Conservation (phyloP, 1,140 invertebrate genomes). For the Drosophila willistoni region DNA sequence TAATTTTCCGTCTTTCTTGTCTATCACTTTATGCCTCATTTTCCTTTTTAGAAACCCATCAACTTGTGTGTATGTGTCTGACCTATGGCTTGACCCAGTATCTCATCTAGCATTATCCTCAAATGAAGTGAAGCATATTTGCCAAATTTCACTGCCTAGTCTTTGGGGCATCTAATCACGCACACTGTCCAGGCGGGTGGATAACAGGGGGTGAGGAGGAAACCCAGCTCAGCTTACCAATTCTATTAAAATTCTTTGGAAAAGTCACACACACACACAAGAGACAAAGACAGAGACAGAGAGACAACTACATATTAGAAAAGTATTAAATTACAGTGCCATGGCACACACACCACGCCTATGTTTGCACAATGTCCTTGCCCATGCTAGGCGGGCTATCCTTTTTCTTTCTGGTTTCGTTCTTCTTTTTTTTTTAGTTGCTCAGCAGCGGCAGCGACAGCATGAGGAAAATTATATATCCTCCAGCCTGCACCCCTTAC, state of each 20-base stretch:
- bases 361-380: constrained; percentile 74
- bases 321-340: constrained; percentile 75
- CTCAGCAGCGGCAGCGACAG: not conserved
- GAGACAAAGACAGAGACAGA: not conserved
- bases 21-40: not conserved
- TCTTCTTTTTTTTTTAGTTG: constrained; percentile 19
- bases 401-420: constrained; percentile 22
- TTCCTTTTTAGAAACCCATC: not conserved
- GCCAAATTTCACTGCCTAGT: constrained; percentile 61
- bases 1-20: not conserved
- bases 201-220: not conserved
- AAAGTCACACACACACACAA: constrained; percentile 54
- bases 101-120: constrained; percentile 8
- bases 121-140: constrained; percentile 47
- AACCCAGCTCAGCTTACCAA: constrained; percentile 71
- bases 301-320: constrained; percentile 75
- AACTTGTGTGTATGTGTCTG: not conserved
- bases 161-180: constrained; percentile 72
- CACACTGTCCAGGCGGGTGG: not conserved
- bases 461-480: constrained; percentile 73
- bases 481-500: constrained; percentile 28
- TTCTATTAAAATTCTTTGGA: constrained; percentile 77
- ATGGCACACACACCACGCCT: constrained; percentile 68
- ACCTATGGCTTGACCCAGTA: constrained; percentile 14
- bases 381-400: constrained; percentile 43